phyloP scores from a whole-genome alignment of 2,797 vertebrate genomes.

The Arctocebus calabarensis region DNA sequence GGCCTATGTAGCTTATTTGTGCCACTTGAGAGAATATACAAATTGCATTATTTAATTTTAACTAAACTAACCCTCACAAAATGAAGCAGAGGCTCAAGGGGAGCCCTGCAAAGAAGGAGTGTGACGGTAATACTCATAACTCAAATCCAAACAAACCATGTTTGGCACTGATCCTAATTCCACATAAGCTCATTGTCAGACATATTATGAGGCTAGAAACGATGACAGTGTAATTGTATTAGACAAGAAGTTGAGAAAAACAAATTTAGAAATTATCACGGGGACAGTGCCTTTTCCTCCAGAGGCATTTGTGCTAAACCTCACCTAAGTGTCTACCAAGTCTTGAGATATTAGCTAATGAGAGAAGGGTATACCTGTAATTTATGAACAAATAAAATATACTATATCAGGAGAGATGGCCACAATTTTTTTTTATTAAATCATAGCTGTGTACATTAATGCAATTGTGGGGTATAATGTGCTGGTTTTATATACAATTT shows the following conservation, averaged over 20 bases:
- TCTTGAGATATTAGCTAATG: not conserved
- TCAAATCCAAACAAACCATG: not conserved
- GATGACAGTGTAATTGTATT: not conserved
- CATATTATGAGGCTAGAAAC: not conserved
- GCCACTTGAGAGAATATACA: not conserved
- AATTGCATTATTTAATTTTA: not conserved
- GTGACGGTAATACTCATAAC: not conserved
- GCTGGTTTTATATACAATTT: no score
- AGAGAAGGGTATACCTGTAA: not conserved
- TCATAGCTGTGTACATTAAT: no score
- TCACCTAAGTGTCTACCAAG: not conserved
- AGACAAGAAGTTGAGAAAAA: not conserved
- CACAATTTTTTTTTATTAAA: not conserved
- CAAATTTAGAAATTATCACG: not conserved
- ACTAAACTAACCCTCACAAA: not conserved
- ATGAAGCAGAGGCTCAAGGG: not conserved
- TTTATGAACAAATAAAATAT: slow-evolving; percentile 21
- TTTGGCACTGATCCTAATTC: not conserved
- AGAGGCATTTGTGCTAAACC: not conserved
- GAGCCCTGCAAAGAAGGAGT: not conserved
- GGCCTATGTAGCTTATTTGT: not conserved
- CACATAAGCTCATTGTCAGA: not conserved
- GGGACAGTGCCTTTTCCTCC: not conserved
- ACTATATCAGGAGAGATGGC: not conserved
- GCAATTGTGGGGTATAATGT: no score